These are phyloP conservation scores for Nycticebus coucang DNA, from an alignment of 2,113 vertebrate genomes.

Conservation along the genomic window DNA sequence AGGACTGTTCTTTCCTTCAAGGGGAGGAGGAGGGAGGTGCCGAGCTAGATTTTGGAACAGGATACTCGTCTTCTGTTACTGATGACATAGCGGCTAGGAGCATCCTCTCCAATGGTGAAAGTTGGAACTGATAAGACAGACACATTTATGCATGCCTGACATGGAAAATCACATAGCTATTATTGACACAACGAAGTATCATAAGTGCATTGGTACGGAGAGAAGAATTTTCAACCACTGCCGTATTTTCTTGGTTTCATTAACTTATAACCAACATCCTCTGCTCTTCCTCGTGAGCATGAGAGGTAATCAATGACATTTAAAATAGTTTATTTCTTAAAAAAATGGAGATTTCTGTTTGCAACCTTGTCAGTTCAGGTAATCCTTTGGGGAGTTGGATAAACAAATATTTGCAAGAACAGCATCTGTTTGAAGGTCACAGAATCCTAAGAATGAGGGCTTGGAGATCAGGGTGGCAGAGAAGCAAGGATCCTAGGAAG, in stretches of 20 bases:
- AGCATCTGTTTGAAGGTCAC: not conserved
- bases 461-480: not conserved
- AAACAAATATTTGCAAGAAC: not conserved
- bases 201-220: not conserved
- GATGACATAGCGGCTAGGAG: accelerated
- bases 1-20: not conserved
- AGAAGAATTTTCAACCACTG: not conserved
- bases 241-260: not conserved
- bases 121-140: not conserved
- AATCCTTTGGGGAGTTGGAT: not conserved
- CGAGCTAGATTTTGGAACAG: no score
- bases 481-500: not conserved
- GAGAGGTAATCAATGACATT: not conserved
- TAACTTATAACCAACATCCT: not conserved
- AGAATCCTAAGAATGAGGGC: not conserved
- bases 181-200: not conserved
- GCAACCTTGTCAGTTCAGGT: not conserved
- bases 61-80: no score
- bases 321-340: not conserved
- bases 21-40: not conserved
- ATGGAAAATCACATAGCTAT: not conserved
- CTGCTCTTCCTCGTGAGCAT: not conserved
- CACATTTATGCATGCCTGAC: not conserved
- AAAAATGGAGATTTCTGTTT: not conserved
- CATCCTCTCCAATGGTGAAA: not conserved